phyloP scores from a whole-genome alignment of 2,113 vertebrate genomes.

The Cepphus grylle region DNA sequence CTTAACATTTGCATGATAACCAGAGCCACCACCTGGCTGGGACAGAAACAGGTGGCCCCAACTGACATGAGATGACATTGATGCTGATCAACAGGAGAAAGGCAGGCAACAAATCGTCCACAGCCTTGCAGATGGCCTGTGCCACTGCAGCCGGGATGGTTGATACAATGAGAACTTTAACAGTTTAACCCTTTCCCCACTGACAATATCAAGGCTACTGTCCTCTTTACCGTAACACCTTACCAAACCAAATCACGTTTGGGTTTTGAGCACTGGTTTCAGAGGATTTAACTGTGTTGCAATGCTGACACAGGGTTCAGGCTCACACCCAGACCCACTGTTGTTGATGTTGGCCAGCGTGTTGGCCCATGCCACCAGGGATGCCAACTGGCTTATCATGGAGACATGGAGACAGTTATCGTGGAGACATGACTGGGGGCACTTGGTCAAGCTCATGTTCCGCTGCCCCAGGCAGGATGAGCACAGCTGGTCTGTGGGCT shows the following conservation, averaged over 20 bases:
- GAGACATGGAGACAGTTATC: no score
- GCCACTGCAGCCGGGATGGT: neutral
- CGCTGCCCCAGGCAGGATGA: neutral
- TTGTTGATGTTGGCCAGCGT: neutral
- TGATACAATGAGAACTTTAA: neutral
- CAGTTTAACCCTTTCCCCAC: neutral
- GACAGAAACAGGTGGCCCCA: neutral
- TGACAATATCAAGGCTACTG: neutral
- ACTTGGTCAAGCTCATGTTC: neutral
- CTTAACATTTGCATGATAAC: neutral
- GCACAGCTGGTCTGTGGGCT: neutral
- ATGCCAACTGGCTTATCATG: neutral
- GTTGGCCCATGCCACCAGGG: neutral
- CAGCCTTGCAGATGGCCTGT: neutral
- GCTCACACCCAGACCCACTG: neutral
- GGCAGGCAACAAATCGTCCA: neutral
- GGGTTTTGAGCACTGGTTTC: neutral
- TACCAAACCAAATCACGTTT: neutral
- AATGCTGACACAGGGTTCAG: neutral
- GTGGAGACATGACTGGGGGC: no score
- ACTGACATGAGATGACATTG: neutral
- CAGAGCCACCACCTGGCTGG: neutral
- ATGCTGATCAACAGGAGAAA: accelerated
- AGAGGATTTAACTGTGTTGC: neutral
- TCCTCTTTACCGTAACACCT: neutral